phyloP scores from a whole-genome alignment of 2,113 vertebrate species.

The Psittacara wagleri region DNA sequence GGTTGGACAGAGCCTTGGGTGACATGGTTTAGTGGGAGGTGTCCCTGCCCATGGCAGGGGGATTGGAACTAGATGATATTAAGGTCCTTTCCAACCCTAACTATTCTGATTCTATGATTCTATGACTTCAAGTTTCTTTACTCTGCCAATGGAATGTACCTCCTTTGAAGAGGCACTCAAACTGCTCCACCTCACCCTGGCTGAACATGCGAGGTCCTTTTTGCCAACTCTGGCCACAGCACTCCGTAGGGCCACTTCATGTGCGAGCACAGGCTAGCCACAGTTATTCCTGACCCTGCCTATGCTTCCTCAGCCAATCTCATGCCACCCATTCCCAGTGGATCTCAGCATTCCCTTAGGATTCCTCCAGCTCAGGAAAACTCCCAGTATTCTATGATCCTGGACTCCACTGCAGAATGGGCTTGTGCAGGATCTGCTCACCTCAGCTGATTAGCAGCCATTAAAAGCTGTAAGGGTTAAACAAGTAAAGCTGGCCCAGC shows the following conservation, averaged over 20 bases:
- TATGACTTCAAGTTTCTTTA: not conserved
- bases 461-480: not conserved
- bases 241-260: not conserved
- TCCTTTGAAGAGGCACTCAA: not conserved
- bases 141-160: not conserved
- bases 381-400: not conserved
- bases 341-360: not conserved
- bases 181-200: not conserved
- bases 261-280: not conserved
- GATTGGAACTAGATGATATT: too few relatives aligned
- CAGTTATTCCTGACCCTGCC: not conserved
- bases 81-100: too few relatives aligned
- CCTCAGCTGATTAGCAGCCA: not conserved
- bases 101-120: too few relatives aligned
- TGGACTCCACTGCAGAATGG: not conserved
- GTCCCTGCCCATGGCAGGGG: too few relatives aligned
- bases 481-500: not conserved
- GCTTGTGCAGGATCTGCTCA: not conserved
- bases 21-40: too few relatives aligned
- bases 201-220: not conserved
- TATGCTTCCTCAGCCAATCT: not conserved
- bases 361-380: not conserved
- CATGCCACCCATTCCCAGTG: not conserved
- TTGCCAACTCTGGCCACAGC: not conserved
- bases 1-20: too few relatives aligned